These are phyloP conservation scores for Stramonita haemastoma DNA, from an alignment of 2,888 invertebrate species.

Conservation along the genomic window DNA sequence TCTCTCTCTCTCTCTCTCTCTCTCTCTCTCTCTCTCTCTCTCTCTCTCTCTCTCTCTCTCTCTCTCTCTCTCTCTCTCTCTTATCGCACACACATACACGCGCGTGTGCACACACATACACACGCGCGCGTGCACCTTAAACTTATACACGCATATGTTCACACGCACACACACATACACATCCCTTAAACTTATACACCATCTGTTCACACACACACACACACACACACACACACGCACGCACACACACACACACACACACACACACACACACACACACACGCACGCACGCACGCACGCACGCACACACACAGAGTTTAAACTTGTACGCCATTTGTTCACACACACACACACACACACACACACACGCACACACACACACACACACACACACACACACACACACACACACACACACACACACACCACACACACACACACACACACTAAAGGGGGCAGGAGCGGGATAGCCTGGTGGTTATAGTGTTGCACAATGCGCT, in stretches of 20 bases:
- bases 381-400: too few species aligned
- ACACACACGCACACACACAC: background rate
- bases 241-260: background rate
- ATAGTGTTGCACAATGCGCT: too few species aligned
- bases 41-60: constrained; percentile 25
- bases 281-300: background rate
- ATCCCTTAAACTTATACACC: too few species aligned
- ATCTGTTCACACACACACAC: background rate
- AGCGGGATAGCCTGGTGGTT: too few species aligned
- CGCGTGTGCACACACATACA: background rate
- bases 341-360: background rate
- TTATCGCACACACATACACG: too few species aligned
- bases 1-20: background rate
- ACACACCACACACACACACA: too few species aligned
- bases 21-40: background rate
- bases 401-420: too few species aligned
- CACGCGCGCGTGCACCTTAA: background rate
- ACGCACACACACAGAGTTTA: background rate
- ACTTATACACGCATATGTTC: background rate
- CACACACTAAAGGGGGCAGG: too few species aligned
- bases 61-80: background rate
- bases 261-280: background rate
- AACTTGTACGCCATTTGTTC: background rate
- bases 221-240: background rate
- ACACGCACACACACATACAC: background rate